Evolutionary conservation across 2,888 invertebrate genomes (phyloP), one percentile per base, ranked within the genome.

Genomic region (Eledone cirrhosa): DNA sequence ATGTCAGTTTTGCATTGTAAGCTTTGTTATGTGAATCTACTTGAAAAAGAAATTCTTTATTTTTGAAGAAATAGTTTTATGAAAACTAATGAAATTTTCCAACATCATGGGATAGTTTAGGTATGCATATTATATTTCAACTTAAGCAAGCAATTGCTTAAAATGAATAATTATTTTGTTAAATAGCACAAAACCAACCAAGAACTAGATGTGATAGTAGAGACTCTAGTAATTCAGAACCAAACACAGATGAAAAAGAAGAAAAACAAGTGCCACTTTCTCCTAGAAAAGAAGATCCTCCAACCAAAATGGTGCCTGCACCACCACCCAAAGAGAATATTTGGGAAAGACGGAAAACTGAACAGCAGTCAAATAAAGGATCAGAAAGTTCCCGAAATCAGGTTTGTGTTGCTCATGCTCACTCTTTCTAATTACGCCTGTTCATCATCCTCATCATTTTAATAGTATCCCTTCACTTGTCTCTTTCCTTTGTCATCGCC

Each of bases 301-400:
- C 84, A 13, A 80, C 82, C 2, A 86, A 87, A 75, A 77, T 88
- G 76, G 86, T 90, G n/a, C 89, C 89, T 3, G 90, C 90, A 2
- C 90, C 90, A 14, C 88, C 88, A 2, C 90, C 90, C 11, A 86
- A 87, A 81, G 89, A 87, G 75, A 89, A 90, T 80, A 81, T 86
- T 27, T 90, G 89, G 89, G 85, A 84, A 59, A 86, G 85, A 79
- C 82, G 89, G 59, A 86, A 87, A 78, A 76, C 80, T 13, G 80
- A 82, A 69, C 75, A 80, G 33, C 79, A 78, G 47, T 41, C 78
- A 41, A 41, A 72, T n/a, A 33, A 41, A n/a, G 72, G 72, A 33
- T 41, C 31, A 33, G 72, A 72, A 41, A 33, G 41, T 72, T 72
- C 72, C 29, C n/a, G 24, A n/a, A 72, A 72, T 33, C 33, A 72